Percentiles rank a stretch among this genome's conserved stretches.
phyloP scores from a whole-genome alignment of 2,888 invertebrate species.

The Antheraea assamensis region DNA sequence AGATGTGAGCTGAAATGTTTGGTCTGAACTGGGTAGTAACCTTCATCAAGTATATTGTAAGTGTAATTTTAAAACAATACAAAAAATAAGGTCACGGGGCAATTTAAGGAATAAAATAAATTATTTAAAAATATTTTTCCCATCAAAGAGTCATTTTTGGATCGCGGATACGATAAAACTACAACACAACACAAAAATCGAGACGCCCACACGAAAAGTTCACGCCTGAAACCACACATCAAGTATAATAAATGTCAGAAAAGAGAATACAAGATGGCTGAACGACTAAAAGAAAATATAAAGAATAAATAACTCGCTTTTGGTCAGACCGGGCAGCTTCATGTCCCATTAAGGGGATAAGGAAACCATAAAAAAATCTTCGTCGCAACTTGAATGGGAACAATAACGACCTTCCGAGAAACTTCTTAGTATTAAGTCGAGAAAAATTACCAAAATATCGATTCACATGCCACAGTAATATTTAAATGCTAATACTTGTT shows the following conservation, averaged over 20 bases:
- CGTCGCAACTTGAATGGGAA: conserved; percentile 21
- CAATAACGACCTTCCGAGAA: conserved; percentile 20
- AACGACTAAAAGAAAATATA: conserved; percentile 16
- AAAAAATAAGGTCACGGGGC: too few species aligned
- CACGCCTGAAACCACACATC: neutral
- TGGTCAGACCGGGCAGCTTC: conserved; percentile 19
- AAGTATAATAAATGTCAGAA: neutral
- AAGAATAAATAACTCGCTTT: conserved; percentile 20
- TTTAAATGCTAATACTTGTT: neutral
- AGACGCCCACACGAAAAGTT: neutral
- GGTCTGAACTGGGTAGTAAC: too few species aligned
- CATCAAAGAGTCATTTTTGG: neutral
- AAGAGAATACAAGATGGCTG: conserved; percentile 2
- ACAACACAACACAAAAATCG: neutral
- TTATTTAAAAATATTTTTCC: neutral
- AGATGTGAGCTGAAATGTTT: too few species aligned
- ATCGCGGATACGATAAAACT: neutral
- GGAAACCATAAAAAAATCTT: conserved; percentile 23
- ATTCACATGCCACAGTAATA: conserved; percentile 6
- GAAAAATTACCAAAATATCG: conserved; percentile 14
- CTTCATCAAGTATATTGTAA: too few species aligned
- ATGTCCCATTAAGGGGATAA: conserved; percentile 23
- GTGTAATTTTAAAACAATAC: too few species aligned
- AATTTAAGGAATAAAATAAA: neutral
- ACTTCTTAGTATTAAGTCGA: conserved; percentile 20